A percentile compares a stretch with the other conserved stretches of the same genome.
These are phyloP conservation scores for Melanotaenia pygmaea DNA, from an alignment of 2,797 vertebrate genomes.

Conservation along the genomic window DNA sequence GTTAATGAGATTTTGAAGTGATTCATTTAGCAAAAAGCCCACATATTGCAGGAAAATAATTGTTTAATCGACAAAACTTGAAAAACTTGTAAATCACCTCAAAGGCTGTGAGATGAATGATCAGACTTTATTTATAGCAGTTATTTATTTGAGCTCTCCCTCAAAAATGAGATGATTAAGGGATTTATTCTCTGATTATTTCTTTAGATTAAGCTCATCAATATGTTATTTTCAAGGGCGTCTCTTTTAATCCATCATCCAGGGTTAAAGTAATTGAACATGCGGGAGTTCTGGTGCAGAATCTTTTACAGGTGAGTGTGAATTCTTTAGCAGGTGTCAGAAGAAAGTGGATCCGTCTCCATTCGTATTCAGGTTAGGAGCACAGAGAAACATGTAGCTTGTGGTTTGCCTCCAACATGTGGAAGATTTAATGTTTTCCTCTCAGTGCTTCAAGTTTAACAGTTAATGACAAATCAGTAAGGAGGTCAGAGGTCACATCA, in stretches of 20 bases:
- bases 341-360: neutral
- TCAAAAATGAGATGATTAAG: slow-evolving; percentile 14
- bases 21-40: neutral
- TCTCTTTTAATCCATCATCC: slow-evolving; percentile 22
- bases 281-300: slow-evolving; percentile 3
- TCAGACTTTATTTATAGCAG: slow-evolving; percentile 21
- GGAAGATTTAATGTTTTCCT: slow-evolving; percentile 13
- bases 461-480: slow-evolving; percentile 49
- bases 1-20: neutral
- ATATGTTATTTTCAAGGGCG: slow-evolving; percentile 17
- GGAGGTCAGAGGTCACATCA: slow-evolving; percentile 53
- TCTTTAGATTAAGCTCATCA: slow-evolving; percentile 24
- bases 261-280: slow-evolving; percentile 13
- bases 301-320: slow-evolving; percentile 8
- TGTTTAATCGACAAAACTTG: neutral
- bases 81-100: slow-evolving; percentile 2
- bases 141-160: slow-evolving; percentile 4
- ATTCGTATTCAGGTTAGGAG: neutral
- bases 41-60: neutral
- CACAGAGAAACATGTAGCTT: neutral
- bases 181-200: slow-evolving; percentile 23
- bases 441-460: slow-evolving; percentile 14
- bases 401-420: slow-evolving; percentile 3
- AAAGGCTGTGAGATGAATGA: slow-evolving; percentile 4
- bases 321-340: neutral